Evolutionary conservation across 2,888 invertebrate genomes (phyloP), one percentile per base, ranked within the genome.

Genomic region (Trichopria drosophilae): DNA sequence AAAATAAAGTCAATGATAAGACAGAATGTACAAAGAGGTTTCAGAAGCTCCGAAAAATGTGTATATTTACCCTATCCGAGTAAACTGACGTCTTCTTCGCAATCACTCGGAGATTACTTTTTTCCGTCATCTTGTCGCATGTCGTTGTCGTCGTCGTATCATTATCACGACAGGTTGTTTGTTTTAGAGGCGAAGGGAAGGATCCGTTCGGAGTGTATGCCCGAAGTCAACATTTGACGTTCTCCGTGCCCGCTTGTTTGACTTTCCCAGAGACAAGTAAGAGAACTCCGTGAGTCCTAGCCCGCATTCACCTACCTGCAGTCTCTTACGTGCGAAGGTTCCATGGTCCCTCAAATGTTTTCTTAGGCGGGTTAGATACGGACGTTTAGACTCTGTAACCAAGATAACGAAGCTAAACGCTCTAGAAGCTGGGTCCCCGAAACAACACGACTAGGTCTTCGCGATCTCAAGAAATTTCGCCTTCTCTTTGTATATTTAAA

Each of bases 131-230:
- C n/a, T n/a, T n/a, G n/a, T n/a, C n/a, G n/a, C n/a, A n/a, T n/a
- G n/a, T n/a, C n/a, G n/a, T n/a, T n/a, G n/a, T n/a, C n/a, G n/a
- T n/a, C n/a, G n/a, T n/a, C 44, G 46, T 50, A 68, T 71, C 66
- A 69, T 68, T 72, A 72, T 73, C 71, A 55, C 70, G 68, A 69
- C 72, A 70, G 72, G 69, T 72, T 72, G 70, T 72, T 73, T 73
- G 66, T 68, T 65, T 60, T 61, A 47, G 35, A 24, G 28, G 35
- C 48, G 59, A 55, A 43, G 60, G 58, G 51, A 65, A 62, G 60
- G 62, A 64, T 65, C 59, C 59, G 48, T 61, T 65, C 61, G 60
- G 67, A 68, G 68, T 72, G 69, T 72, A 62, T 71, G 68, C 69
- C 61, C 53, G 62, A 64, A 67, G 72, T 69, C 67, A 73, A 73